Conservation (phyloP, 2,888 invertebrate genomes). For the Agonopterix arenella region DNA sequence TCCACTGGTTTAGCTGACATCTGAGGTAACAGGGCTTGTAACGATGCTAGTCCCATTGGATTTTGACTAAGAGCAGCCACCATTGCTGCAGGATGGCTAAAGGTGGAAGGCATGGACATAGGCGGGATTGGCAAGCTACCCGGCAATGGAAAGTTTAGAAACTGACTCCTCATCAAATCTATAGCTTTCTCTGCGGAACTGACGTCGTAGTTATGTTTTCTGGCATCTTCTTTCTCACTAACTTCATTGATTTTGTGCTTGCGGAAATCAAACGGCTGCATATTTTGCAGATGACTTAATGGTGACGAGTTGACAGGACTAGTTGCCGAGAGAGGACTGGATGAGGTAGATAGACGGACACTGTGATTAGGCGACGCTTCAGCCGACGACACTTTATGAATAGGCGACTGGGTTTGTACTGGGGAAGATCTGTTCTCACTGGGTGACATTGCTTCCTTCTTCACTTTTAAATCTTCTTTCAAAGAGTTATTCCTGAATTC, state of each 20-base stretch:
- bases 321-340: slow-evolving; percentile 65
- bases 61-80: slow-evolving; percentile 79
- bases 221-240: slow-evolving; percentile 52
- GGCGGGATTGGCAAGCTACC: slow-evolving; percentile 79
- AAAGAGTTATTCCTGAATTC: slow-evolving; percentile 26
- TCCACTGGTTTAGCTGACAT: slow-evolving; percentile 74
- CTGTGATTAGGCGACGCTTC: slow-evolving; percentile 61
- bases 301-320: slow-evolving; percentile 85
- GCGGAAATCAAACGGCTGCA: slow-evolving; percentile 97
- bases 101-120: slow-evolving; percentile 67
- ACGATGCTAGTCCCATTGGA: slow-evolving; percentile 78
- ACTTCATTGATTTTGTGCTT: slow-evolving; percentile 70
- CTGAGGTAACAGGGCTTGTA: slow-evolving; percentile 79
- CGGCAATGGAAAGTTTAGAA: slow-evolving; percentile 78
- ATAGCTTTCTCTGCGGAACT: slow-evolving; percentile 60
- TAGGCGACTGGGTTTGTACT: slow-evolving; percentile 38
- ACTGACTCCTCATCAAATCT: slow-evolving; percentile 80
- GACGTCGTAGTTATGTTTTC: slow-evolving; percentile 65
- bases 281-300: slow-evolving; percentile 91
- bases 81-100: slow-evolving; percentile 80
- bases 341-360: slow-evolving; percentile 62
- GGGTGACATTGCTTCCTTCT: slow-evolving; percentile 53
- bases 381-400: slow-evolving; percentile 49
- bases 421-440: slow-evolving; percentile 46
- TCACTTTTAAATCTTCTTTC: slow-evolving; percentile 36